Conservation (phyloP, 1,140 invertebrate genomes). For the Pristionchus pacificus region DNA sequence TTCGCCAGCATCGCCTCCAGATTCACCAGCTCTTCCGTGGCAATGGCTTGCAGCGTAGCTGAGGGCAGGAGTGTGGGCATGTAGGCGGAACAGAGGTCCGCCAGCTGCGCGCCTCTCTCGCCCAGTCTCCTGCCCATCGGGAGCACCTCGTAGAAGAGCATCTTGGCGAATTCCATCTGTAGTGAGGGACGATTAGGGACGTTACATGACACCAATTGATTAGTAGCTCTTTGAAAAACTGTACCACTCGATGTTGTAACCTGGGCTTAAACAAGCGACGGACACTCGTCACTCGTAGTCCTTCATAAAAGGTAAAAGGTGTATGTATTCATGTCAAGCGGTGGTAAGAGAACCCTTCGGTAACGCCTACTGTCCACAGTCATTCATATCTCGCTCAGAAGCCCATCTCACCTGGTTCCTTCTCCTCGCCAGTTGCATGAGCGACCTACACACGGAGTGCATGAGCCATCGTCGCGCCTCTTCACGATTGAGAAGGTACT, state of each 20-base stretch:
- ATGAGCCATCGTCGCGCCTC: conserved; percentile 76
- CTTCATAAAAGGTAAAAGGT: no score
- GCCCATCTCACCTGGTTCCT: conserved; percentile 30
- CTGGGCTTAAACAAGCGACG: no score
- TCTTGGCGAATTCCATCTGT: conserved; percentile 79
- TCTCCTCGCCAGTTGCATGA: conserved; percentile 26
- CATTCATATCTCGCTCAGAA: no score
- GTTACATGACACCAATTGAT: no score
- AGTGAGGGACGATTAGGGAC: no score
- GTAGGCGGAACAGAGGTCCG: conserved; percentile 88
- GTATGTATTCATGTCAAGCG: no score
- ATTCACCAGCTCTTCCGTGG: neutral
- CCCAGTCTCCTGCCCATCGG: conserved; percentile 82
- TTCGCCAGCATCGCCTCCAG: neutral
- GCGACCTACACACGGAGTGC: conserved; percentile 63
- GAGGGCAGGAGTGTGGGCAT: conserved; percentile 62
- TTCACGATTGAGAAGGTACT: conserved; percentile 87
- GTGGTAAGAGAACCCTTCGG: no score
- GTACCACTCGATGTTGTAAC: no score
- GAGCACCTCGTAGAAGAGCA: conserved; percentile 80
- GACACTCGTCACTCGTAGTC: no score
- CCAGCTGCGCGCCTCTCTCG: conserved; percentile 87
- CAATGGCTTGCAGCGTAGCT: neutral
- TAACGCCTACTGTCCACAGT: no score
- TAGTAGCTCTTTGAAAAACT: no score